These are phyloP conservation scores for Syrrhaptes paradoxus DNA, from an alignment of 2,113 vertebrate genomes.

Conservation along the genomic window DNA sequence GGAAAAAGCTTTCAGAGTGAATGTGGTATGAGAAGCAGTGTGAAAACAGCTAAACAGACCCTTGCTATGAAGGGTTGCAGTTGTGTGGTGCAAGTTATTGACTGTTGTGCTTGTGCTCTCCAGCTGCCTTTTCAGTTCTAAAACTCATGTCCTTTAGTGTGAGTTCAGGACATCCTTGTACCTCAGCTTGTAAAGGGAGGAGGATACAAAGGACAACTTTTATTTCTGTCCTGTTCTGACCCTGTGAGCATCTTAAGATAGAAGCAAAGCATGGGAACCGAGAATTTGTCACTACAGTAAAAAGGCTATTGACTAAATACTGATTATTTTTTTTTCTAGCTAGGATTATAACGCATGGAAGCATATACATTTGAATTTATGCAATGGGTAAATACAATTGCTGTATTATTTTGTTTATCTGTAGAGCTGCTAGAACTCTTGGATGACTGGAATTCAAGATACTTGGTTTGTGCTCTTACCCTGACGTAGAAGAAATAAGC, in stretches of 20 bases:
- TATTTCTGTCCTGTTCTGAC: neutral
- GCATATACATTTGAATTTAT: neutral
- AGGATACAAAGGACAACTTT: neutral
- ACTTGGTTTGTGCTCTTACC: neutral
- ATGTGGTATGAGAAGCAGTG: neutral
- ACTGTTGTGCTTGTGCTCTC: neutral
- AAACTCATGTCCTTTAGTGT: neutral
- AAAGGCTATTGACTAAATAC: neutral
- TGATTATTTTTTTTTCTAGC: neutral
- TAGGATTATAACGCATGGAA: neutral
- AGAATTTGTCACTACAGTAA: neutral
- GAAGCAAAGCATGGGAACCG: neutral
- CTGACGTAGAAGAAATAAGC: neutral
- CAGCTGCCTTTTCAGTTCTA: neutral
- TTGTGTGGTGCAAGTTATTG: neutral
- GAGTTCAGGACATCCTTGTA: neutral
- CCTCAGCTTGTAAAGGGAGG: neutral
- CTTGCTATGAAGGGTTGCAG: fast-evolving
- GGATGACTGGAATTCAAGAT: neutral
- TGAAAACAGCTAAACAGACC: neutral
- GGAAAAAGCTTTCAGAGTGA: neutral
- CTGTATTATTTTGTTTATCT: neutral
- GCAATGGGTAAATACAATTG: neutral
- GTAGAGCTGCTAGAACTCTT: neutral
- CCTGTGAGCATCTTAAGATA: neutral